Evolutionary conservation across 2,113 vertebrate genomes (phyloP), one percentile per base, ranked within the genome.

Genomic region (Beaufortia kweichowensis): DNA sequence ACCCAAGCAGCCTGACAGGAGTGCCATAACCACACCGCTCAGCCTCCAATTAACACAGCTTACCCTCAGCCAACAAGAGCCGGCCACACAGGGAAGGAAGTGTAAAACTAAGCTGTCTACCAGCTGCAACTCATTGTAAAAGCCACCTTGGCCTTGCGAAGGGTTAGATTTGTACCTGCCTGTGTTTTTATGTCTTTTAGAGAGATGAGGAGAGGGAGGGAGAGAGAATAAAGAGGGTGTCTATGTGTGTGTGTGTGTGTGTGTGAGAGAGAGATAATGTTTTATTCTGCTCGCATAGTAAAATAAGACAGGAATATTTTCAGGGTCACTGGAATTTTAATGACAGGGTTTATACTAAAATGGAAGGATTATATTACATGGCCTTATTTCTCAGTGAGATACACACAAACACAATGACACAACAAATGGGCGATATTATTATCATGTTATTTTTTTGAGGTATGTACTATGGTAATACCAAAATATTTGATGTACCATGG

Each of bases 41-140:
- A 73, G 72, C 68, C 77, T 65, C 80, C 70, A 84, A 85, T 86
- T 85, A 85, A 85, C 87, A 81, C 33, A 83, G 77, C 78, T 80
- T 55, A 81, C 57, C 28, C 31, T 26, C 73, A 76, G 80, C 83
- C 79, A 74, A 82, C 46, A 55, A 65, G 43, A 65, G 61, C 48
- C 43, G 28, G 41, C 31, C 15, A 17, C 56, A 15, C 10, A 11
- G 48, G 33, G 60, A 29, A 39, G 50, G 33, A 56, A 69, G 72
- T 43, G 60, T 48, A 46, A 78, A 83, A 82, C 74, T 64, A 75
- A 83, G 82, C 82, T 80, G 82, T 78, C 80, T 21, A 60, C 61
- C 68, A 68, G 29, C 63, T 78, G 72, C 66, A 75, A 57, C 71
- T 70, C 65, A 33, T 56, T 63, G 48, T 66, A 75, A 64, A 81